Percentiles rank a stretch among this genome's conserved stretches.
phyloP scores from a whole-genome alignment of 2,888 invertebrate genomes.

The Ectobius pallidus region DNA sequence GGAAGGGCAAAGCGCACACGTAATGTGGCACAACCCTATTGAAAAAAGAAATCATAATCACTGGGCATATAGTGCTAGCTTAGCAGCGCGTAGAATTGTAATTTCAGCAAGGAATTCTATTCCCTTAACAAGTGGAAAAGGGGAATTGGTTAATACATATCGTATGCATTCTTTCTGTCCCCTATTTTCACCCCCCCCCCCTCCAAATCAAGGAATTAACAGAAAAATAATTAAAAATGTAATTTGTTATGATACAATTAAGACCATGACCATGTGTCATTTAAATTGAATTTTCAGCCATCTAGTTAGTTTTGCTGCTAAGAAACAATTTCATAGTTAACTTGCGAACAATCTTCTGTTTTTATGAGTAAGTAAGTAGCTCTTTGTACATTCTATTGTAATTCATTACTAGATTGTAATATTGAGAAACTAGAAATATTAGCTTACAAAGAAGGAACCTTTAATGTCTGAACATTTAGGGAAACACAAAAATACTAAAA shows the following conservation, averaged over 20 bases:
- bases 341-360: neutral
- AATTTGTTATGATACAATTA: neutral
- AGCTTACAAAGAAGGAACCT: neutral
- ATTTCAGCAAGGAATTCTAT: neutral
- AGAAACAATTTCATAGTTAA: neutral
- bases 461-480: conserved; percentile 29
- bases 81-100: conserved; percentile 10
- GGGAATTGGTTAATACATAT: conserved; percentile 21
- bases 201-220: neutral
- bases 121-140: neutral
- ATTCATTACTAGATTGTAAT: neutral
- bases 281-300: neutral
- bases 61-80: conserved; percentile 12
- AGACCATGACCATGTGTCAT: neutral
- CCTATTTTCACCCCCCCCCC: neutral
- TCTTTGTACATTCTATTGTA: neutral
- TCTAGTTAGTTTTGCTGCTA: neutral
- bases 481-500: conserved; percentile 6
- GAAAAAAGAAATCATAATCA: neutral
- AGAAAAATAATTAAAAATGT: neutral
- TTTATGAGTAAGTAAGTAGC: neutral
- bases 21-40: neutral
- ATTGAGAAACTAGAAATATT: neutral
- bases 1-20: conserved; percentile 3
- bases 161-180: conserved; percentile 19